A percentile compares a stretch with the other conserved stretches of the same genome.
Evolutionary conservation across 2,797 vertebrate species (phyloP).

Genomic region (Propithecus perrieri): DNA sequence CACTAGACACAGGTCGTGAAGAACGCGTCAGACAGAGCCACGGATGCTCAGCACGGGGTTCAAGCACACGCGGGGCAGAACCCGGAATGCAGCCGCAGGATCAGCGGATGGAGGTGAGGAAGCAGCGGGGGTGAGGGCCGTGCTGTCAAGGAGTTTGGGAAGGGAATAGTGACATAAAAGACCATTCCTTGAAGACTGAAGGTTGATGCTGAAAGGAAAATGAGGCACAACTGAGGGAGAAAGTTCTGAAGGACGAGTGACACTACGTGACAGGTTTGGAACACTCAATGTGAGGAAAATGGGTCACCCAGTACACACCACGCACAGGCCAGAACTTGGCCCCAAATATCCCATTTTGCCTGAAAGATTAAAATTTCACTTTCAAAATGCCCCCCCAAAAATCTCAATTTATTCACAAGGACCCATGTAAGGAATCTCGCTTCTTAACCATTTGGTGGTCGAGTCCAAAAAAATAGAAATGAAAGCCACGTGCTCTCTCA

Average conservation of each 20-base stretch:
- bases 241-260: background rate
- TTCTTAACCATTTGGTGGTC: background rate
- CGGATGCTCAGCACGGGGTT: background rate
- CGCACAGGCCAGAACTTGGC: background rate
- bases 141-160: background rate
- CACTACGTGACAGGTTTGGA: background rate
- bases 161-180: background rate
- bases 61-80: background rate
- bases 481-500: background rate
- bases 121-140: accelerated
- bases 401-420: background rate
- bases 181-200: background rate
- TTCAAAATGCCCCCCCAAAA: too few species aligned
- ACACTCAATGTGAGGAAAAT: background rate
- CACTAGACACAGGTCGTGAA: background rate
- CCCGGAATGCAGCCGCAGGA: accelerated
- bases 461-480: background rate
- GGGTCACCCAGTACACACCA: background rate
- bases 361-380: background rate
- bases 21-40: background rate
- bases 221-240: background rate
- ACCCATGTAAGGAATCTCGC: background rate
- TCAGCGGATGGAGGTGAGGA: accelerated
- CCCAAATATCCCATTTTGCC: background rate
- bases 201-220: background rate